Evolutionary conservation across 92 coral and sea anemone species (phyloP).

Genomic region (Blastomussa wellsi): DNA sequence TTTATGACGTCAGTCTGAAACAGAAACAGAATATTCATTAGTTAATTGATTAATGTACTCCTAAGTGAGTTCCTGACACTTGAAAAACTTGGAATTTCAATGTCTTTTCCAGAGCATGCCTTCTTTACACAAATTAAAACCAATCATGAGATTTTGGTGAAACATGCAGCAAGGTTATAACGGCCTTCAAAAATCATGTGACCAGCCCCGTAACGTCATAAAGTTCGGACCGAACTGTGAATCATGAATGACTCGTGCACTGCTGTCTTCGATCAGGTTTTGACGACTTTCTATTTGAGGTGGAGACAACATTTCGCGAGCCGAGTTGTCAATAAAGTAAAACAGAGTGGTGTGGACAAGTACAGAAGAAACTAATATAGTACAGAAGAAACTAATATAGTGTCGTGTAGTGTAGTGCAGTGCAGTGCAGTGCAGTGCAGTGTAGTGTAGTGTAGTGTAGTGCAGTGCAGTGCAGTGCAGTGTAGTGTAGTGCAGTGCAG

Average conservation of each 20-base stretch:
- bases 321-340: neutral
- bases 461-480: too few species aligned
- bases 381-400: too few species aligned
- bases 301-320: neutral
- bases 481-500: too few species aligned
- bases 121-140: neutral
- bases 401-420: too few species aligned
- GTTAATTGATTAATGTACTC: constrained; percentile 3
- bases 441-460: too few species aligned
- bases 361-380: neutral
- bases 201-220: neutral
- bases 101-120: constrained; percentile 1
- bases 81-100: neutral
- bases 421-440: too few species aligned
- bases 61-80: neutral
- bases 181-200: neutral
- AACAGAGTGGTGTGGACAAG: neutral
- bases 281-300: neutral
- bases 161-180: neutral
- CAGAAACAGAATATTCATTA: neutral
- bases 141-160: neutral
- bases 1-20: neutral
- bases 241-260: neutral
- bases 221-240: neutral
- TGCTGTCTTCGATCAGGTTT: neutral